Base-by-base conservation (phyloP, 2,888 invertebrate genomes). In the Embidobia sp. region DNA sequence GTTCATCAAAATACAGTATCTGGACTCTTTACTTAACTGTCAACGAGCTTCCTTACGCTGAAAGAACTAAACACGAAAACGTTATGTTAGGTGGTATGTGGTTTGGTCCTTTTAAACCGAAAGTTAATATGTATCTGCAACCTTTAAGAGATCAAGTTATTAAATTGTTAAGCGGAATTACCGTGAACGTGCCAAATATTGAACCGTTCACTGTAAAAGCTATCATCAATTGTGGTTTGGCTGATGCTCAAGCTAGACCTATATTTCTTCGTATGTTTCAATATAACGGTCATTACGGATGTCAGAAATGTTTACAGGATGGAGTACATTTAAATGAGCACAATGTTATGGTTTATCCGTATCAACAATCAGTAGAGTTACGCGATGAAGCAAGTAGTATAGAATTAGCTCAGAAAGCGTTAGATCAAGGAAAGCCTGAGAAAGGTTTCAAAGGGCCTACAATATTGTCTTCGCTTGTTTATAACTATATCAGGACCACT, bases 11-110 rank as follows among this genome's bases (percentile, higher is more conserved):
- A 57, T 64, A 59, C 27, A 37, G 37, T 48, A 55, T 80, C 26
- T 79, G 80, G 77, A 80, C 80, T 1, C 2, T 82, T 8, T 80
- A 69, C 46, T 53, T 81, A 40, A 46, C 72, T 11, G 67, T 81
- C 2, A 82, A 81, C 42, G 81, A 81, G 61, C 55, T 81, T 13
- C 75, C 78, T 3, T 78, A 64, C 49, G 15, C 51, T 10, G 27
- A 67, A 13, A 26, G 82, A 42, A 76, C 22, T 2, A 42, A 55
- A 46, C 37, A 48, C 11, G 78, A 81, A 69, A 82, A 81, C 66
- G 42, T 78, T n/a, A 29, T 79, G 3, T 44, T 82, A 10, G 75
- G 53, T 6, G 80, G 77, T 8, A 16, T 81, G 16, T 81, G 79
- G 80, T 79, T 72, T 53, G 78, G 81, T 27, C n/a, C 33, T 10